Conservation (phyloP, 2,797 vertebrate species). For the Micrastur ruficollis region DNA sequence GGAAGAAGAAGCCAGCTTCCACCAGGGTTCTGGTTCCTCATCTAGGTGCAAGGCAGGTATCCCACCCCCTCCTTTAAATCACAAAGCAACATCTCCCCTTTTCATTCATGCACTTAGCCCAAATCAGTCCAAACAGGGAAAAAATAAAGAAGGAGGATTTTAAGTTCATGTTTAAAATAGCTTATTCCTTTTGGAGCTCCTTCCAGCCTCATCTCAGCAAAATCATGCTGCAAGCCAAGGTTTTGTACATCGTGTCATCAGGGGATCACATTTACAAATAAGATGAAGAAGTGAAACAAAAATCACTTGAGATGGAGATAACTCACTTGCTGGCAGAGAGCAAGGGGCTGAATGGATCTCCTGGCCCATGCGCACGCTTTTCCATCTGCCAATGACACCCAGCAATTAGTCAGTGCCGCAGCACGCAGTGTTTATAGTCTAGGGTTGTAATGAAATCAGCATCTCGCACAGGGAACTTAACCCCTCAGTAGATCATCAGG, state of each 20-base stretch:
- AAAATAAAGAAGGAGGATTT: neutral
- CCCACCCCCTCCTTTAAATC: neutral
- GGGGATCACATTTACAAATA: slow-evolving; percentile 57
- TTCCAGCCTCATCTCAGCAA: slow-evolving; percentile 36
- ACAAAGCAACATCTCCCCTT: neutral
- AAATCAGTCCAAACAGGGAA: neutral
- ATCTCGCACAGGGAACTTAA: slow-evolving; percentile 31
- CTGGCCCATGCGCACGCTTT: neutral
- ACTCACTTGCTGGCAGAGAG: slow-evolving; percentile 60
- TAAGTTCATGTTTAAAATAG: slow-evolving; percentile 1
- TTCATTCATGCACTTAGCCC: neutral
- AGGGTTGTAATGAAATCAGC: slow-evolving; percentile 57
- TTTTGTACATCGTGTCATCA: slow-evolving; percentile 41
- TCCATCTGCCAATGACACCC: slow-evolving; percentile 64
- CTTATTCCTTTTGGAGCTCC: neutral
- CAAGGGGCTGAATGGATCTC: slow-evolving; percentile 60
- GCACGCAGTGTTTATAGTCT: slow-evolving; percentile 36
- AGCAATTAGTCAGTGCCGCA: slow-evolving; percentile 52
- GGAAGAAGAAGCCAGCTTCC: neutral
- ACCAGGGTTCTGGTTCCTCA: neutral
- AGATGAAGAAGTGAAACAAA: slow-evolving; percentile 67
- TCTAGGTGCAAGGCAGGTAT: neutral
- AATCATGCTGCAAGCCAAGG: slow-evolving; percentile 13
- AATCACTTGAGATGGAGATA: slow-evolving; percentile 63
- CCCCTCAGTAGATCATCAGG: neutral